Conservation (phyloP, 1,140 invertebrate species). For the Globodera rostochiensis region DNA sequence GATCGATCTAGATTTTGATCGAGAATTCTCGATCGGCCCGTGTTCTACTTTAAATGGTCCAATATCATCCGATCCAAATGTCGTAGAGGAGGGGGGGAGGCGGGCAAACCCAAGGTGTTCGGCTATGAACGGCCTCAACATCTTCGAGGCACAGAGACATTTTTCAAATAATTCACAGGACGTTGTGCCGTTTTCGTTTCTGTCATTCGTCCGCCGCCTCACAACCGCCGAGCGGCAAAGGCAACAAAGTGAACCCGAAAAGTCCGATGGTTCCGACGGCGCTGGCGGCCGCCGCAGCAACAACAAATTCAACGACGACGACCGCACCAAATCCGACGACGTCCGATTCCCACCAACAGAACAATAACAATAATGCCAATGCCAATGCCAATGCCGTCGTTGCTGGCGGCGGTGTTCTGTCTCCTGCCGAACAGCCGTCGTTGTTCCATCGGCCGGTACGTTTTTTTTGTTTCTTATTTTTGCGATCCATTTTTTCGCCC, state of each 20-base stretch:
- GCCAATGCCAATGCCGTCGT: not conserved
- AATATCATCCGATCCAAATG: not conserved
- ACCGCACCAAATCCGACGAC: not conserved
- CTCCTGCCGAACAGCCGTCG: conserved; percentile 10
- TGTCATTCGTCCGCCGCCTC: not conserved
- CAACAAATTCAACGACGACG: conserved; percentile 3
- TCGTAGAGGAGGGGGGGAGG: too few species aligned
- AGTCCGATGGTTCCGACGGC: conserved; percentile 18
- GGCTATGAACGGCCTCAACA: too few species aligned
- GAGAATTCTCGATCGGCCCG: not conserved
- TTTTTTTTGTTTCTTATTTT: too few species aligned
- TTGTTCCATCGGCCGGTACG: not conserved
- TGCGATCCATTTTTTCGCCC: too few species aligned
- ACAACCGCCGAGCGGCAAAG: not conserved
- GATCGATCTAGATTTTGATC: not conserved
- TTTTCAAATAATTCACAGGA: conserved; percentile 6
- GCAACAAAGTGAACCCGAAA: conserved; percentile 26
- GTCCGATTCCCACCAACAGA: not conserved
- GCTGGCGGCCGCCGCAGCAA: not conserved
- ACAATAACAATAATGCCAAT: not conserved
- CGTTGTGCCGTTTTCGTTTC: conserved; percentile 2
- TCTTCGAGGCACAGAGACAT: too few species aligned
- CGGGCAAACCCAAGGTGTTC: not conserved
- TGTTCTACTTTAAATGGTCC: not conserved
- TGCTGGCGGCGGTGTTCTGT: not conserved